These are phyloP conservation scores for Aldrovandia affinis DNA, from an alignment of 2,797 vertebrate species.

Conservation along the genomic window DNA sequence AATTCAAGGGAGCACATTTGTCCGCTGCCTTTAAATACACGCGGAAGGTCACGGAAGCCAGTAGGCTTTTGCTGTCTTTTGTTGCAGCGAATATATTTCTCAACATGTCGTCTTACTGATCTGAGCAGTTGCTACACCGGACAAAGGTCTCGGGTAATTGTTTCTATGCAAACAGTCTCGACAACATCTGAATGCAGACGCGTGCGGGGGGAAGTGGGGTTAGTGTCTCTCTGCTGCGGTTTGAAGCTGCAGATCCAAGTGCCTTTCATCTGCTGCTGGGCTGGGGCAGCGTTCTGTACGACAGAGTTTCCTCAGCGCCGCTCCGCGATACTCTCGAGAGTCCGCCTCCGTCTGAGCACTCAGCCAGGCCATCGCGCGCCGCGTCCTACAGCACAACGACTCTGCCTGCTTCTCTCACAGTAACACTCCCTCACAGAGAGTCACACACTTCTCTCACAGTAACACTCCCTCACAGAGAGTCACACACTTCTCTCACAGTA, in stretches of 20 bases:
- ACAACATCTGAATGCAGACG: constrained; percentile 43
- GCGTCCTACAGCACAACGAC: not conserved
- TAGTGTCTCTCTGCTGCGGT: constrained; percentile 45
- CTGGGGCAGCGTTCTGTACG: not conserved
- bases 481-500: too few species aligned
- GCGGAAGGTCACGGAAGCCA: not conserved
- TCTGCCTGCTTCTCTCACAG: not conserved
- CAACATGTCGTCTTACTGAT: not conserved
- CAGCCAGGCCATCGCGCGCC: not conserved
- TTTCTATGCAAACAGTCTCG: constrained; percentile 51
- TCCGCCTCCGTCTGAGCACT: not conserved
- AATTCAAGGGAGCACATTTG: not conserved
- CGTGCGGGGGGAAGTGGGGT: constrained; percentile 45
- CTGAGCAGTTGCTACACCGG: not conserved
- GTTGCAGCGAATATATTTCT: not conserved
- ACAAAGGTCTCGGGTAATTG: constrained; percentile 53
- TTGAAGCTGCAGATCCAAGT: constrained; percentile 45
- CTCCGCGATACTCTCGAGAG: not conserved
- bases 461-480: too few species aligned
- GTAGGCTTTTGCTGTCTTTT: constrained; percentile 44
- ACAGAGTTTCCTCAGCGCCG: not conserved
- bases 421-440: not conserved
- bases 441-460: too few species aligned
- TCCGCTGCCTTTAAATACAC: not conserved
- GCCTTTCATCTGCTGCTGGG: constrained; percentile 56